A percentile compares a stretch with the other conserved stretches of the same genome.
phyloP scores from a whole-genome alignment of 2,888 invertebrate genomes.

The Meandrusa payeni region DNA sequence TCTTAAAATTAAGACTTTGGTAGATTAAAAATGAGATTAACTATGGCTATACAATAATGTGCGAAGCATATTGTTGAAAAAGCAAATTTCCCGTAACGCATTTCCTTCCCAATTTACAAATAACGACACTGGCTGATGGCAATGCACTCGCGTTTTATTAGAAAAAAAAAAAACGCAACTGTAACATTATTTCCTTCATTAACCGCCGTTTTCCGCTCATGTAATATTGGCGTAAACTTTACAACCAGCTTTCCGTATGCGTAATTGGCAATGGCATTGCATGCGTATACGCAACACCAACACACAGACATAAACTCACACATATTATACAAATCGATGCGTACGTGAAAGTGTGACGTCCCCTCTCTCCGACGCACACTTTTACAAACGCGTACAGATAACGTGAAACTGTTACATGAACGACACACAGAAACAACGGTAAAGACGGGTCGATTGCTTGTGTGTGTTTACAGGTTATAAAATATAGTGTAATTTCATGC shows the following conservation, averaged over 20 bases:
- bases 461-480: constrained; percentile 25
- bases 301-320: constrained; percentile 40
- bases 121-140: constrained; percentile 6
- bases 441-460: constrained; percentile 26
- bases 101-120: constrained; percentile 16
- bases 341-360: constrained; percentile 39
- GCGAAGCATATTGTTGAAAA: no score
- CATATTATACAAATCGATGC: constrained; percentile 17
- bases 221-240: constrained; percentile 65
- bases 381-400: constrained; percentile 8
- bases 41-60: no score
- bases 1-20: no score
- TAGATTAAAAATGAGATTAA: no score
- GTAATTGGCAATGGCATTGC: constrained; percentile 78
- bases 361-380: constrained; percentile 40
- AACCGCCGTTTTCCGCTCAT: constrained; percentile 63
- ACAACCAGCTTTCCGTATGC: constrained; percentile 62
- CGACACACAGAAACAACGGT: constrained; percentile 24
- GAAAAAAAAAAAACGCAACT: constrained; percentile 29
- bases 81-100: constrained; percentile 10
- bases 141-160: constrained; percentile 8
- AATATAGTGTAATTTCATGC: constrained; percentile 34
- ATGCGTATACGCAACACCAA: constrained; percentile 72
- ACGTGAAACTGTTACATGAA: constrained; percentile 20
- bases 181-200: constrained; percentile 35